Evolutionary conservation across 2,113 vertebrate genomes (phyloP).

Genomic region (Ceyx melanurus): DNA sequence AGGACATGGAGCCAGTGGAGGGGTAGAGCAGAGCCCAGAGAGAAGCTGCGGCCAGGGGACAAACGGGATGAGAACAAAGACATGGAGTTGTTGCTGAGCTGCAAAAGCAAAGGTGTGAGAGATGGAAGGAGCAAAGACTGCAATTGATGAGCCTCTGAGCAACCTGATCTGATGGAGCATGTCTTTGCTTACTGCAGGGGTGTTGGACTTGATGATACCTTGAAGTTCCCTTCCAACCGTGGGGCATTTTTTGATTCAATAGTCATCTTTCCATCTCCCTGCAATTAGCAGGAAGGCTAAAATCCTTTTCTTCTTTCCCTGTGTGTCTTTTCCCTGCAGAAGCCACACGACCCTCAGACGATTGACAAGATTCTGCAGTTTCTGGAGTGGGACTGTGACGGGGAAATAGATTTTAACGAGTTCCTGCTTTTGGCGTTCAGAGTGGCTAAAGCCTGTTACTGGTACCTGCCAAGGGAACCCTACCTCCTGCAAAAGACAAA

Average conservation of each 20-base stretch:
- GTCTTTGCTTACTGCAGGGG: no score
- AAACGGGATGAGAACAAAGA: background rate
- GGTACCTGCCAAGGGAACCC: background rate
- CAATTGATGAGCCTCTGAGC: no score
- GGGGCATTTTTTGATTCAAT: no score
- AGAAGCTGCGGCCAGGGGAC: background rate
- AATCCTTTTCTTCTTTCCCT: background rate
- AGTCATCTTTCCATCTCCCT: background rate
- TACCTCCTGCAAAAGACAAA: constrained; percentile 13
- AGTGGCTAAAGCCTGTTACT: constrained; percentile 71
- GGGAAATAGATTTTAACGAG: constrained; percentile 67
- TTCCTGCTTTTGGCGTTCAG: constrained; percentile 71
- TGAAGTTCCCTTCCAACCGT: no score
- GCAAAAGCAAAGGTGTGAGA: background rate
- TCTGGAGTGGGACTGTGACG: constrained; percentile 69
- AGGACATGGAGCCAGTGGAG: background rate
- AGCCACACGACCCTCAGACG: constrained; percentile 62
- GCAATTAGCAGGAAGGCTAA: background rate
- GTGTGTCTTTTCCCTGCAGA: constrained; percentile 41
- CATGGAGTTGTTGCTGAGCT: background rate
- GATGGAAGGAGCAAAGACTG: background rate
- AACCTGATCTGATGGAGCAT: no score
- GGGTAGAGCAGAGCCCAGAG: background rate
- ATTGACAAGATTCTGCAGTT: constrained; percentile 70
- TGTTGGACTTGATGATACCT: no score